Base-by-base conservation (phyloP, 2,888 invertebrate genomes). In the Eristalis pertinax region DNA sequence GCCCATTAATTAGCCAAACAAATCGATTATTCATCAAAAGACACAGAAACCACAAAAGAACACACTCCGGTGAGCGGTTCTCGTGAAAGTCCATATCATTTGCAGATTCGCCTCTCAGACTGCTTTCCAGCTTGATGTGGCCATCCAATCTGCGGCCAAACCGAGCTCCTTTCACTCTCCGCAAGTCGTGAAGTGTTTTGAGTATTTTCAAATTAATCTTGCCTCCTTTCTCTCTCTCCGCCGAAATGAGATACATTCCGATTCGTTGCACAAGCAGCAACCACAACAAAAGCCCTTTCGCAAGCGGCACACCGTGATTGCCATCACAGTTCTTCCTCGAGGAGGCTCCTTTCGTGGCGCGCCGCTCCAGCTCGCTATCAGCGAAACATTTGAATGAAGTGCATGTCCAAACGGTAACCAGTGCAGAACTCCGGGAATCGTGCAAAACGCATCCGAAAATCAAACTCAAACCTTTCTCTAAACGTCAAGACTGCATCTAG, bases 381-480 rank as follows among this genome's bases (percentile, higher is more conserved):
- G 50, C 32, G 26, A 38, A 38, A 10, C 62, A 62, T 62, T 58
- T 72, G 24, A 60, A 72, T 72, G 50, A 32, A 32, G 72, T 74
- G 74, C 64, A 74, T 74, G 64, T 74, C 64, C 56, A 74, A 64
- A 74, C 35, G 15, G 56, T 74, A 74, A 74, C 74, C 64, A 35
- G 64, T 65, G 74, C 74, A 74, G 74, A 65, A 74, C 56, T 24
- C 26, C 22, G 29, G 63, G 43, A 63, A n/a, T 73, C 75, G 81
- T 75, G 81, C 75, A 81, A 75, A 70, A 75, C 75, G 26, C 64
- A 70, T 75, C 69, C 64, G 32, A 62, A 38, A 62, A 43, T 4
- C 60, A 22, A 43, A 8, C 43, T 15, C 26, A 15, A 67, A 72
- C 72, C 72, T 72, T 72, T 72, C 72, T 72, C 72, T 63, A 29